Evolutionary conservation across 2,888 invertebrate species (phyloP), one percentile per base, ranked within the genome.

Genomic region (Cactoblastis cactorum): DNA sequence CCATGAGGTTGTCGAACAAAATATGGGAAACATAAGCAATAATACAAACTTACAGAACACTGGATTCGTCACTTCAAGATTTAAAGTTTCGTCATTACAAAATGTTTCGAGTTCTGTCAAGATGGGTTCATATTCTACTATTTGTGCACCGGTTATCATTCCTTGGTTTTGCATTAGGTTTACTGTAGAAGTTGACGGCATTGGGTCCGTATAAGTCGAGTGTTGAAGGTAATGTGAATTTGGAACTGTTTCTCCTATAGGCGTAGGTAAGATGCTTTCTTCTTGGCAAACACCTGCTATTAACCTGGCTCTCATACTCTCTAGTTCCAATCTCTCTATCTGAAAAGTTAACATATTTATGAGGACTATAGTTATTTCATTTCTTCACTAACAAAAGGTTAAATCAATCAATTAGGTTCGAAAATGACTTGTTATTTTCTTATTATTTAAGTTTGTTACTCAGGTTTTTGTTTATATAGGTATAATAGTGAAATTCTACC

Each of bases 251-350:
- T 24, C 47, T 24, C 24, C 24, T 8, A 22, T 11, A 2, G 22
- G 9, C 15, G 33, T 46, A 1, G 39, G 18, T 37, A 22, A 12
- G 14, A 3, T 39, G 48, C 49, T 48, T 18, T 6, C 50, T 41
- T 28, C 6, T 45, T 48, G 18, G 39, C 15, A 19, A 22, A n/a
- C 18, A 8, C 24, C 37, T 0, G 14, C 14, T 15, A 3, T 47
- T 22, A 47, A 11, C 14, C 37, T 47, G 0, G 47, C 37, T 15
- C 22, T 74, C 48, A 78, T 56, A 53, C 77, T 78, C 55, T 86
- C 81, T 18, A 86, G 59, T 32, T 86, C 82, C 1, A 86, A 59
- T 51, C 76, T 69, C 64, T 88, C 87, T 22, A 87, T 83, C 87
- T 87, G 57, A 34, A 71, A 67, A 12, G 9, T 11, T 11, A 19